Evolutionary conservation across 2,113 vertebrate species (phyloP).

Genomic region (Hydrochoerus hydrochaeris): DNA sequence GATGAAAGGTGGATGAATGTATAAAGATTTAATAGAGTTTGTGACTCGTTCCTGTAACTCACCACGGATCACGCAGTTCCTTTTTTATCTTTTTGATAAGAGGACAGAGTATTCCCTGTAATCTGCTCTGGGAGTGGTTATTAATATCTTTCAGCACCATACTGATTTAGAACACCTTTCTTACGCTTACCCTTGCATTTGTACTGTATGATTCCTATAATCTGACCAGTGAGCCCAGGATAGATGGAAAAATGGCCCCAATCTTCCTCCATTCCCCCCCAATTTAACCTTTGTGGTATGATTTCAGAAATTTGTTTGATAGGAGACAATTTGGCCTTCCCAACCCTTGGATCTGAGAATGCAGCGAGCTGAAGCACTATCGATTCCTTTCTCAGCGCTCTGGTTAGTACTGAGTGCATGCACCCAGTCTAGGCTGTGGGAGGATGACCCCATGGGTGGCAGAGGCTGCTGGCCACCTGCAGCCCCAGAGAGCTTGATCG

Average conservation of each 20-base stretch:
- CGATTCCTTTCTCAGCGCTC: neutral
- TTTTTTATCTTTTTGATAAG: neutral
- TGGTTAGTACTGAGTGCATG: neutral
- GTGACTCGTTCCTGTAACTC: neutral
- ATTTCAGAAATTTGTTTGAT: neutral
- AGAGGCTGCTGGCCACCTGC: neutral
- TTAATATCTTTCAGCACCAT: neutral
- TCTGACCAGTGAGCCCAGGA: rapidly evolving
- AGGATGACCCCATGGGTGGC: neutral
- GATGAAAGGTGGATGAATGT: neutral
- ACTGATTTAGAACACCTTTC: neutral
- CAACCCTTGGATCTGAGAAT: neutral
- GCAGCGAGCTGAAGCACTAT: neutral
- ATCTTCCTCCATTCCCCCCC: neutral
- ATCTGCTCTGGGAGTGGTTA: neutral
- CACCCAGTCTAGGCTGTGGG: neutral
- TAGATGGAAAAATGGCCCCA: neutral
- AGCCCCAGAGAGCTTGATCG: neutral
- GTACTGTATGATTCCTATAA: neutral
- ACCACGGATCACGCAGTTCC: neutral
- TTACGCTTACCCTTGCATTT: neutral
- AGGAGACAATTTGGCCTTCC: neutral
- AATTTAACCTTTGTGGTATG: neutral
- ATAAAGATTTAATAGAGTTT: neutral
- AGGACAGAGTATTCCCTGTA: neutral